phyloP scores from a whole-genome alignment of 2,888 invertebrate species.

The Ormyrus nitidulus region DNA sequence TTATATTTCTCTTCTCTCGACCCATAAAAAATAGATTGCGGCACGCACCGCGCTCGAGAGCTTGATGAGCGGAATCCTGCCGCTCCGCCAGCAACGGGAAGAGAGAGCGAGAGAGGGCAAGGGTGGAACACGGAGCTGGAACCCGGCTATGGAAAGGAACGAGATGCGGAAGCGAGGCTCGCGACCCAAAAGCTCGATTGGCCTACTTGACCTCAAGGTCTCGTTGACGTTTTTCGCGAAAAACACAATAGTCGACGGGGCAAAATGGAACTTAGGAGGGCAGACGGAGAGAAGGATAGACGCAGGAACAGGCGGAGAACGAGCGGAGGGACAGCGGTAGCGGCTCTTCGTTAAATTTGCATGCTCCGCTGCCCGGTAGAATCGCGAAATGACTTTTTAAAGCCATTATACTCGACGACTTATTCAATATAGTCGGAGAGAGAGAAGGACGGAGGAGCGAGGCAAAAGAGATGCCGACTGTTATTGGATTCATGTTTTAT shows the following conservation, averaged over 20 bases:
- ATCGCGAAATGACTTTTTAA: constrained; percentile 46
- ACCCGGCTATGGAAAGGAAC: not conserved
- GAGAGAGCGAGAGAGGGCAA: not conserved
- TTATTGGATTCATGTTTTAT: too few species aligned
- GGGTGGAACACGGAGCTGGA: not conserved
- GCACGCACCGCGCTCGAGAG: constrained; percentile 9
- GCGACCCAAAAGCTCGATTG: constrained; percentile 41
- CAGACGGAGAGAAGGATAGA: not conserved
- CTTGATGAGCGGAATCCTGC: constrained; percentile 15
- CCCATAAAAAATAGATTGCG: constrained; percentile 10
- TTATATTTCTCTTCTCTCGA: constrained; percentile 10
- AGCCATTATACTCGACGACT: constrained; percentile 20
- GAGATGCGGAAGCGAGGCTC: not conserved
- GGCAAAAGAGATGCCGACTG: too few species aligned
- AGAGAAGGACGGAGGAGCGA: not conserved
- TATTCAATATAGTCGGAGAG: constrained; percentile 5
- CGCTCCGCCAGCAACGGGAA: not conserved
- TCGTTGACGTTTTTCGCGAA: constrained; percentile 39
- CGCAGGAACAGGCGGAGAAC: not conserved
- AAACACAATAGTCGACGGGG: constrained; percentile 27
- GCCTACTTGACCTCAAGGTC: constrained; percentile 42
- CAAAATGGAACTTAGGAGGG: constrained; percentile 22
- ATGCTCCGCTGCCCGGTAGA: constrained; percentile 43
- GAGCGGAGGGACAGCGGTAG: not conserved
- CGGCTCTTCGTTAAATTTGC: constrained; percentile 49